These are phyloP conservation scores for Ganaspis brasiliensis DNA, from an alignment of 2,888 invertebrate species.

Conservation along the genomic window DNA sequence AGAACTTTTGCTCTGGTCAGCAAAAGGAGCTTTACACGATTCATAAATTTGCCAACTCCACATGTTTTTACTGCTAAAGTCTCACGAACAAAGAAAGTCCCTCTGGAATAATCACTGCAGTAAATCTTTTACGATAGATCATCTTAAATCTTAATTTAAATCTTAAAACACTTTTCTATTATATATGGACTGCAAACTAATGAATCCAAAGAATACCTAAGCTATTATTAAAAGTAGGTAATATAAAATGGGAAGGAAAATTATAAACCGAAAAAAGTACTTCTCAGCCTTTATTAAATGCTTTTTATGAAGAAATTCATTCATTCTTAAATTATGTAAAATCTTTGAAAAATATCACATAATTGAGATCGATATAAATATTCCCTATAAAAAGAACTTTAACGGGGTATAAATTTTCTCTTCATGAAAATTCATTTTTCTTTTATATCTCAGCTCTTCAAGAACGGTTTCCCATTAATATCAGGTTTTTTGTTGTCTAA, in stretches of 20 bases:
- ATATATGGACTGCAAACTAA: not conserved
- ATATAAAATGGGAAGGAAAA: no score
- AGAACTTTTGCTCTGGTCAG: not conserved
- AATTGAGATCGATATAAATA: no score
- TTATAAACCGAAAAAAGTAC: no score
- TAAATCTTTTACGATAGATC: conserved; percentile 8
- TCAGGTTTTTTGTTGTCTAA: not conserved
- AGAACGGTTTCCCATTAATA: not conserved
- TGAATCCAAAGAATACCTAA: not conserved
- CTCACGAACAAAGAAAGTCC: conserved; percentile 13
- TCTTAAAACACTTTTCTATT: not conserved
- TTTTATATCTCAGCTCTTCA: not conserved
- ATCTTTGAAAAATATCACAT: no score
- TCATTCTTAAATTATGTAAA: no score
- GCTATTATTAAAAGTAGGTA: no score
- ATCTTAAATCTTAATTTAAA: not conserved
- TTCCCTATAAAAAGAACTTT: no score
- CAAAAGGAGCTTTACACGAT: conserved; percentile 11
- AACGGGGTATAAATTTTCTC: not conserved
- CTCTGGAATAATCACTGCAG: conserved; percentile 11
- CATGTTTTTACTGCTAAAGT: conserved; percentile 2
- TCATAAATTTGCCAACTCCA: conserved; percentile 20
- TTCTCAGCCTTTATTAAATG: no score
- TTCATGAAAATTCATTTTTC: not conserved
- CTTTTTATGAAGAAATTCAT: no score